Percentiles rank a stretch among this genome's conserved stretches.
These are phyloP conservation scores for Pseudomyrmex dendroicus DNA, from an alignment of 1,140 invertebrate species.

Conservation along the genomic window DNA sequence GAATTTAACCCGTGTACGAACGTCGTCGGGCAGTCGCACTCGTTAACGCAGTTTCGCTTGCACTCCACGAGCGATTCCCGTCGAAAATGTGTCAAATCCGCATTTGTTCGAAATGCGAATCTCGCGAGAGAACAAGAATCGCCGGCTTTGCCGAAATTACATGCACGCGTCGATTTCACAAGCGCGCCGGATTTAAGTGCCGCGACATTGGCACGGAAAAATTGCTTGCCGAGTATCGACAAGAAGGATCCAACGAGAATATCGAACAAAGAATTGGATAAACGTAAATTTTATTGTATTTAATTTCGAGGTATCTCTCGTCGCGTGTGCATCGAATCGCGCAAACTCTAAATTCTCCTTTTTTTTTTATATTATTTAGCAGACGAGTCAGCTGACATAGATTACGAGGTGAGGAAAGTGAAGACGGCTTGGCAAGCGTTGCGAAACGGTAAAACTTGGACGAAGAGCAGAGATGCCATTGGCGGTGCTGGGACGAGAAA, in stretches of 20 bases:
- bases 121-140: neutral
- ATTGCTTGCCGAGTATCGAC: constrained; percentile 45
- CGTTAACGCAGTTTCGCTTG: neutral
- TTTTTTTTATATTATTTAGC: neutral
- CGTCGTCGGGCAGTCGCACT: neutral
- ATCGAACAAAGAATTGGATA: neutral
- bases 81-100: neutral
- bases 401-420: constrained; percentile 54
- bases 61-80: constrained; percentile 1
- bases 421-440: constrained; percentile 68
- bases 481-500: constrained; percentile 42
- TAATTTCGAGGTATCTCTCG: neutral
- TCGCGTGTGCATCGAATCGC: neutral
- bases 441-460: constrained; percentile 28
- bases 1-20: constrained; percentile 57
- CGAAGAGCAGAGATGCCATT: constrained; percentile 16
- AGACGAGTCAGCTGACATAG: constrained; percentile 39
- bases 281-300: constrained; percentile 24
- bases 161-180: neutral
- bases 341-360: neutral
- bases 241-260: neutral
- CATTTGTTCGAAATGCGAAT: neutral
- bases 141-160: constrained; percentile 49
- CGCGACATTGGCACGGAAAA: neutral
- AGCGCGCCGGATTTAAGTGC: neutral